Percentiles rank a stretch among this genome's conserved stretches.
Conservation (phyloP, 2,888 invertebrate species). For the Lasius platythorax region DNA sequence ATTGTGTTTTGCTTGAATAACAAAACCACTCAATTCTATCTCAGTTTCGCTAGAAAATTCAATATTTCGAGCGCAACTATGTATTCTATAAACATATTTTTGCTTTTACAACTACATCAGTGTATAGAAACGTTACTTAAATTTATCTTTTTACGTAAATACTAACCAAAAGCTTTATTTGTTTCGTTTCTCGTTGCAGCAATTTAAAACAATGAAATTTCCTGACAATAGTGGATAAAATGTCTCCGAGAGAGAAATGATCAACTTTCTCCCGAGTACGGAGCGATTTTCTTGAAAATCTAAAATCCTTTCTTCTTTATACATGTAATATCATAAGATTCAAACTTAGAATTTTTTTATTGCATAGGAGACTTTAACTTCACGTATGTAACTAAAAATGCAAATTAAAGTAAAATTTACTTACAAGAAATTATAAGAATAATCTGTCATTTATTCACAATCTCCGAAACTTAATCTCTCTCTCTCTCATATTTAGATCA, state of each 20-base stretch:
- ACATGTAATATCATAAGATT: neutral
- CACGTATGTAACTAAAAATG: neutral
- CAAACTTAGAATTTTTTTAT: neutral
- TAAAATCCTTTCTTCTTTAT: neutral
- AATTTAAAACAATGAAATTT: neutral
- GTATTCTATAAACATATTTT: neutral
- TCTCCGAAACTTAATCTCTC: neutral
- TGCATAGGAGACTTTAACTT: neutral
- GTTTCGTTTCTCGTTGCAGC: neutral
- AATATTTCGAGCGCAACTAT: neutral
- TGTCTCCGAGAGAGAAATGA: neutral
- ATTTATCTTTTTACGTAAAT: neutral
- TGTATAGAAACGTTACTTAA: neutral
- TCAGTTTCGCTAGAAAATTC: neutral
- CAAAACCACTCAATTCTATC: neutral
- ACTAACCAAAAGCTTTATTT: neutral
- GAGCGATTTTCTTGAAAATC: conserved; percentile 11
- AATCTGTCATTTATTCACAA: neutral
- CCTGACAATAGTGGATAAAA: neutral
- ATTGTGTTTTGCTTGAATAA: neutral
- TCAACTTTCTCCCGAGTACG: neutral
- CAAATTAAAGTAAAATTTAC: conserved; percentile 1
- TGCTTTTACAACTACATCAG: neutral
- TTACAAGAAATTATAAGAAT: neutral
- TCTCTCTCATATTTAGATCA: neutral